Conservation (phyloP, 37 sponge, comb jelly and placozoan species). For the Axinella damicornis region DNA sequence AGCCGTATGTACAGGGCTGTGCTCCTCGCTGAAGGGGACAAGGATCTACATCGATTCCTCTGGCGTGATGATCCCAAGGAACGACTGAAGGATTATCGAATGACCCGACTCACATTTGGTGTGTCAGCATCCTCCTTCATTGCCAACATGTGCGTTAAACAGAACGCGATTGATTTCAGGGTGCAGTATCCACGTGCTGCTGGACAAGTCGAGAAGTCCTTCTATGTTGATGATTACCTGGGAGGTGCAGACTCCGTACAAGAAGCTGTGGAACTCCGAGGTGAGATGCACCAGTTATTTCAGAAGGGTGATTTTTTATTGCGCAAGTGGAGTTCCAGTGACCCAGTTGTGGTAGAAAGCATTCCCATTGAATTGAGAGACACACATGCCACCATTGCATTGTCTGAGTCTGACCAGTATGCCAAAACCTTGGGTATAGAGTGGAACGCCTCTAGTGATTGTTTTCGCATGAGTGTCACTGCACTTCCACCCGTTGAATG, state of each 20-base stretch:
- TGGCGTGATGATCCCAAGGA: constrained; percentile 31
- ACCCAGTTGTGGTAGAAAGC: constrained; percentile 12
- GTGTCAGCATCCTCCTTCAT: constrained; percentile 54
- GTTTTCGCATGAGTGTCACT: constrained; percentile 23
- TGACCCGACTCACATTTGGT: constrained; percentile 66
- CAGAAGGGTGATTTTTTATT: constrained; percentile 28
- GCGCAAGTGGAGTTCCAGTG: constrained; percentile 53
- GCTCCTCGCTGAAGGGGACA: constrained; percentile 6
- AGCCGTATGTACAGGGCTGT: constrained; percentile 55
- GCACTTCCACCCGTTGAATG: background rate
- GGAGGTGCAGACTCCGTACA: constrained; percentile 37
- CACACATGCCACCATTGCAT: background rate
- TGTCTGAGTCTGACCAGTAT: constrained; percentile 19
- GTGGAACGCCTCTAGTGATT: constrained; percentile 37
- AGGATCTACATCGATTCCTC: constrained; percentile 50
- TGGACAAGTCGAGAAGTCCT: background rate
- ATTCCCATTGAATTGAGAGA: constrained; percentile 20
- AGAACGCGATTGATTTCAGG: constrained; percentile 28
- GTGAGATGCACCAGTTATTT: constrained; percentile 14
- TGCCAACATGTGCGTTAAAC: constrained; percentile 62
- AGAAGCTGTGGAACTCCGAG: constrained; percentile 25
- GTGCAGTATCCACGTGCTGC: constrained; percentile 6
- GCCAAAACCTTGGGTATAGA: constrained; percentile 51
- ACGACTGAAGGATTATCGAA: constrained; percentile 28
- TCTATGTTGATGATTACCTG: constrained; percentile 47